Evolutionary conservation across 2,797 vertebrate genomes (phyloP).

Genomic region (Naso thynnoides): DNA sequence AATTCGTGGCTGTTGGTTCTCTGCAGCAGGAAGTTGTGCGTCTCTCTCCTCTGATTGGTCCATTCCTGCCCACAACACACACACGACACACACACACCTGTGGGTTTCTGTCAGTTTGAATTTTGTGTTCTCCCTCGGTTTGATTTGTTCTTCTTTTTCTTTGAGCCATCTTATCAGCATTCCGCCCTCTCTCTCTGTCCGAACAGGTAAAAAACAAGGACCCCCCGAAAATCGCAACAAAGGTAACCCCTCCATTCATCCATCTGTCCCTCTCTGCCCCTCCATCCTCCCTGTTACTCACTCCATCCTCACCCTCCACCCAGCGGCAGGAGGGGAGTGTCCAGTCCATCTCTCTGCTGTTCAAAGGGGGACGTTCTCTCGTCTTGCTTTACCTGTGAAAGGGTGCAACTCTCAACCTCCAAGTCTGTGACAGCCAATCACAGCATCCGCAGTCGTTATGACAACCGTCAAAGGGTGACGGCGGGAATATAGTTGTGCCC

Average conservation of each 20-base stretch:
- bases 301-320: constrained; percentile 85
- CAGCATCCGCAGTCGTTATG: constrained; percentile 28
- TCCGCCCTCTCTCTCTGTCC: constrained; percentile 96
- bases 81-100: constrained; percentile 75
- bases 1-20: constrained; percentile 38
- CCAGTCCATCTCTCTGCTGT: constrained; percentile 82
- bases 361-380: constrained; percentile 85
- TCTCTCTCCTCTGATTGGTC: constrained; percentile 76
- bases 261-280: constrained; percentile 85
- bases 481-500: constrained; percentile 5
- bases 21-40: constrained; percentile 33
- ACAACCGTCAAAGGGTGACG: constrained; percentile 6
- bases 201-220: constrained; percentile 99
- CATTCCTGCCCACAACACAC: constrained; percentile 75
- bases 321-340: constrained; percentile 85
- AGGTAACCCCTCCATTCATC: constrained; percentile 95
- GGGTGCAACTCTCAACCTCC: constrained; percentile 87
- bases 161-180: constrained; percentile 90
- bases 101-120: constrained; percentile 81
- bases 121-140: constrained; percentile 80
- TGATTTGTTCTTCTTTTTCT: constrained; percentile 82
- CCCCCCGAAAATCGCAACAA: constrained; percentile 99
- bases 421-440: constrained; percentile 53
- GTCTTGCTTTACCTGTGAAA: constrained; percentile 87
- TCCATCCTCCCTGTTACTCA: constrained; percentile 69